Evolutionary conservation across 2,888 invertebrate genomes (phyloP).

Genomic region (Rhagophthalmus giganteus): DNA sequence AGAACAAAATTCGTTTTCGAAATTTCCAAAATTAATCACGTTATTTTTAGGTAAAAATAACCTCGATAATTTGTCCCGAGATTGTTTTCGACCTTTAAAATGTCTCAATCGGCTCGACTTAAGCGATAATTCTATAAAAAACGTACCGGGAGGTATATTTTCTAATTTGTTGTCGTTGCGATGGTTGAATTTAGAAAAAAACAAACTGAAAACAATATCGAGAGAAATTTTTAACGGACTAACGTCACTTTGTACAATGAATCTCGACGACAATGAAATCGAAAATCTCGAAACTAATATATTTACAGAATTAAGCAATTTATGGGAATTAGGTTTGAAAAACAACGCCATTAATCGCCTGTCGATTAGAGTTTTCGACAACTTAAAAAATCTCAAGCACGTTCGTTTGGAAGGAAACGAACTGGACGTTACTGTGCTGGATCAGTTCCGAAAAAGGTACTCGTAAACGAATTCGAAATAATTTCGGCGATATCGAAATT

Average conservation of each 20-base stretch:
- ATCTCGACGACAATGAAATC: neutral
- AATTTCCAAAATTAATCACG: neutral
- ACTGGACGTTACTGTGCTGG: neutral
- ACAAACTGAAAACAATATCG: neutral
- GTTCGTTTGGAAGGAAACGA: neutral
- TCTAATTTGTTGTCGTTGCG: neutral
- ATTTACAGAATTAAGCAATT: neutral
- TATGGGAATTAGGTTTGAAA: neutral
- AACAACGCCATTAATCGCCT: neutral
- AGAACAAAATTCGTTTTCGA: neutral
- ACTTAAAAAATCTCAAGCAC: neutral
- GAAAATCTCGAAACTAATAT: neutral
- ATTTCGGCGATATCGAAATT: no score
- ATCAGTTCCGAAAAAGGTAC: no score
- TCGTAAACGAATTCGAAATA: no score
- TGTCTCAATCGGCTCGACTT: slow-evolving; percentile 1
- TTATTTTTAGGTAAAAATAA: neutral
- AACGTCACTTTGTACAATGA: neutral
- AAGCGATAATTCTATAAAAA: neutral
- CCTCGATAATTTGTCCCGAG: neutral
- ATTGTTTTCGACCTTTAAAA: neutral
- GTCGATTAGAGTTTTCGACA: neutral
- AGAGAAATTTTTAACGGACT: neutral
- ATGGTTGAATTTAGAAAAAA: neutral
- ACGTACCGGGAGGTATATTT: neutral